Conservation (phyloP, 2,113 vertebrate species). For the Eptesicus fuscus region DNA sequence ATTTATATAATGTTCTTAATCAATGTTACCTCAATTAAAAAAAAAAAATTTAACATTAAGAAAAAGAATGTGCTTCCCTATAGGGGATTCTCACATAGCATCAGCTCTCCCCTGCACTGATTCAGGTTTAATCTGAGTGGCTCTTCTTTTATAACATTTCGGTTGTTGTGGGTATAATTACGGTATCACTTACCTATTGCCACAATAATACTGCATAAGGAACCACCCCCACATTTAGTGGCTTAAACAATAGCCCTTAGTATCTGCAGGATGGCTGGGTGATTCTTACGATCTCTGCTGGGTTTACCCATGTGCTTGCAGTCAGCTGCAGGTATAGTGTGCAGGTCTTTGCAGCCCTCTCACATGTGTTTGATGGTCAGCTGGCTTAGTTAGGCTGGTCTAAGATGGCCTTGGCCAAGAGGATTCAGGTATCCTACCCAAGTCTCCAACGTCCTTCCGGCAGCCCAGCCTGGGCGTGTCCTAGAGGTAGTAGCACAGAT, state of each 20-base stretch:
- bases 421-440: background rate
- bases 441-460: background rate
- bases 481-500: background rate
- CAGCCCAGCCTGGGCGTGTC: too few species aligned
- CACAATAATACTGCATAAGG: background rate
- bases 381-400: background rate
- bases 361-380: too few species aligned
- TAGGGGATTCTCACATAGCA: background rate
- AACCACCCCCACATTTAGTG: background rate
- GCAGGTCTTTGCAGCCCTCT: background rate
- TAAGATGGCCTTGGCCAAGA: background rate
- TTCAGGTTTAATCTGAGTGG: background rate
- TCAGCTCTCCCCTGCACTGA: background rate
- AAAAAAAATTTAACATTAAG: background rate
- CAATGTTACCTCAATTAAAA: background rate
- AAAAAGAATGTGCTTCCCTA: background rate
- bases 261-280: background rate
- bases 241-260: background rate
- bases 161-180: background rate
- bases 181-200: background rate
- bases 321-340: background rate
- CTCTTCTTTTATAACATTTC: background rate
- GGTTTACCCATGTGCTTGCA: accelerated
- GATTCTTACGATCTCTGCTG: background rate
- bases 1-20: background rate